A percentile compares a stretch with the other conserved stretches of the same genome.
phyloP scores from a whole-genome alignment of 1,140 invertebrate species.

The Ceratoteleas bidentatus region DNA sequence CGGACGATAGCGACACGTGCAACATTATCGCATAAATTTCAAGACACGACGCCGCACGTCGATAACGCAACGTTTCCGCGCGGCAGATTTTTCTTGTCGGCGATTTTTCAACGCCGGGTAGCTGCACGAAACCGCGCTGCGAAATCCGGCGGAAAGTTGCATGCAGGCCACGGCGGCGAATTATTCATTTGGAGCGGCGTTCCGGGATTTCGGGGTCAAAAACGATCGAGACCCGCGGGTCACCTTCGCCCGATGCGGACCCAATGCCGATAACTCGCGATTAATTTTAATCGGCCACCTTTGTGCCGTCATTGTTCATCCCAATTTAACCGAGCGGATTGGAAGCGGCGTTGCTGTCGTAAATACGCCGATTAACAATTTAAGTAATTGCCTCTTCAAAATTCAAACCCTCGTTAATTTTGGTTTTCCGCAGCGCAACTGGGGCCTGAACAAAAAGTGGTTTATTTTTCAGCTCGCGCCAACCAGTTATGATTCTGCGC shows the following conservation, averaged over 20 bases:
- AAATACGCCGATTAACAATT: constrained; percentile 15
- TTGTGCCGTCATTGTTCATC: constrained; percentile 6
- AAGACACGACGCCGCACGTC: background rate
- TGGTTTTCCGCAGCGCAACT: too few species aligned
- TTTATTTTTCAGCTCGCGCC: too few species aligned
- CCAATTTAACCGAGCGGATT: constrained; percentile 1
- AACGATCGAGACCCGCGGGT: too few species aligned
- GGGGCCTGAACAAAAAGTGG: too few species aligned
- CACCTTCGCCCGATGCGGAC: background rate
- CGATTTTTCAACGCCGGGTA: background rate
- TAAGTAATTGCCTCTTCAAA: constrained; percentile 11
- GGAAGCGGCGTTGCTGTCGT: background rate
- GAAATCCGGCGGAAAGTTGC: too few species aligned
- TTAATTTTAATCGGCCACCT: constrained; percentile 32
- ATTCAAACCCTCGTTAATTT: too few species aligned
- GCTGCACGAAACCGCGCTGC: too few species aligned
- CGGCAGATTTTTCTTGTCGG: background rate
- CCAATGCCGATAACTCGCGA: constrained; percentile 26
- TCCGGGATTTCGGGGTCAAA: too few species aligned
- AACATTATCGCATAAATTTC: background rate
- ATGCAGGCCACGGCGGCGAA: background rate
- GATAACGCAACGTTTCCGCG: background rate
- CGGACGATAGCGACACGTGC: background rate
- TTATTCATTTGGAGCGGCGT: background rate
- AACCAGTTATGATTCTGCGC: too few species aligned